Base-by-base conservation (phyloP, 2,113 vertebrate species). In the Scytalopus superciliaris region DNA sequence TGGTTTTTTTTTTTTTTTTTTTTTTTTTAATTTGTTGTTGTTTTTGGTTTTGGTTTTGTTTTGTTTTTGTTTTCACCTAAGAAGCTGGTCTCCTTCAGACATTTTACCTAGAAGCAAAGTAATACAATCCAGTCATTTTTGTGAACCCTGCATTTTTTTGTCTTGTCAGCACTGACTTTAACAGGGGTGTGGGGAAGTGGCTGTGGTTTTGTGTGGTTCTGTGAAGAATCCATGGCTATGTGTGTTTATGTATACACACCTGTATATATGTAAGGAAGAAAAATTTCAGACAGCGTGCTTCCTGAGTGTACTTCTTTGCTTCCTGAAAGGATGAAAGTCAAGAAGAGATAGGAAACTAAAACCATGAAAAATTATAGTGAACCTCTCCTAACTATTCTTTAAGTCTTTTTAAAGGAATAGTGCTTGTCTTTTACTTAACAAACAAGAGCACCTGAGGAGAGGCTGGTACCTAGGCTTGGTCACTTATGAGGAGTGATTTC, bases 131-230 rank as follows among this genome's bases (percentile, higher is more conserved):
- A 9, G 10, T 14, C 1, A 1, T 42, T 72, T 84, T 24, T 66
- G 78, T 63, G 62, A 31, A 4, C 2, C 0, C 1, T 10, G 21
- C 1, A 0, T 12, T 13, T 7, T n/a, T 47, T 72, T 2, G 2
- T n/a, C 21, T 22, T 25, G 15, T 4, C 0, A 3, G 13, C 6
- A 3, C 5, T 44, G 7, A 4, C 17, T 53, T 37, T 23, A 12
- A 1, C 42, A 27, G 49, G 22, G 33, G 4, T 12, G 14, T 21
- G 49, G 24, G 31, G 37, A 6, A 13, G 35, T 8, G 47, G 13
- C n/a, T 0, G 2, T 2, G 7, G 37, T 37, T 77, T 31, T 66
- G 28, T n/a, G 10, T n/a, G 42, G 24, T 7, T 53, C 42, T 12
- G 12, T 5, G n/a, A 35, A 53, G 37, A 74, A 24, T 14, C 30